phyloP scores from a whole-genome alignment of 2,888 invertebrate species.

The Eretmocerus hayati region DNA sequence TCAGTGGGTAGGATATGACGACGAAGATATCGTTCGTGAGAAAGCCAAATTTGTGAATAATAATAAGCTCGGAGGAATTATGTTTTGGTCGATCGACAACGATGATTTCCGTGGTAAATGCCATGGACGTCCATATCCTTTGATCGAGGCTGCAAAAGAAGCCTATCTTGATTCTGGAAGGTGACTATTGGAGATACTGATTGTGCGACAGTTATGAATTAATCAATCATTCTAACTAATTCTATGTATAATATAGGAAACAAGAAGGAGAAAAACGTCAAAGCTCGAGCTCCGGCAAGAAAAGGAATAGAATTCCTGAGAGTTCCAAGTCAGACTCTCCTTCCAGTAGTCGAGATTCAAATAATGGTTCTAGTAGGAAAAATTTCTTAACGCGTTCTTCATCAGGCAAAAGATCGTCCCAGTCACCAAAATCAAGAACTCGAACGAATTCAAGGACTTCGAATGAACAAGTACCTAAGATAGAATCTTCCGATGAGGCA shows the following conservation, averaged over 20 bases:
- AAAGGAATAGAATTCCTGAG: conserved; percentile 15
- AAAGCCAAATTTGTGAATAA: conserved; percentile 83
- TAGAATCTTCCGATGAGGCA: conserved; percentile 9
- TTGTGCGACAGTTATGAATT: too few relatives aligned
- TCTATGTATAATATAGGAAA: conserved; percentile 15
- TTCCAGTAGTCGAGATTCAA: conserved; percentile 6
- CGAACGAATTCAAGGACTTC: conserved; percentile 5
- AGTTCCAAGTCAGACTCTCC: conserved; percentile 11
- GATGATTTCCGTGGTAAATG: conserved; percentile 91
- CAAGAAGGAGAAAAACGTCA: conserved; percentile 17
- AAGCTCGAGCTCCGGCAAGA: conserved; percentile 13
- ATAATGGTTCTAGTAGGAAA: conserved; percentile 2
- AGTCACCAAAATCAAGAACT: conserved; percentile 8
- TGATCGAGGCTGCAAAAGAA: conserved; percentile 87
- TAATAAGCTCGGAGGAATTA: conserved; percentile 79
- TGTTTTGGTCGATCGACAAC: conserved; percentile 92
- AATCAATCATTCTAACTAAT: too few relatives aligned
- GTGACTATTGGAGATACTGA: conserved; percentile 49
- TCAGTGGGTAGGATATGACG: conserved; percentile 93
- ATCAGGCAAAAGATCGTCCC: not conserved
- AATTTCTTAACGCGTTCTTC: conserved; percentile 9
- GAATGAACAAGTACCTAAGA: conserved; percentile 3
- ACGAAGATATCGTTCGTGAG: conserved; percentile 70
- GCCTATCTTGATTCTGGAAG: conserved; percentile 63
- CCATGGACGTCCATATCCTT: conserved; percentile 77